Conservation (phyloP, 1,140 invertebrate species). For the Myzus persicae region DNA sequence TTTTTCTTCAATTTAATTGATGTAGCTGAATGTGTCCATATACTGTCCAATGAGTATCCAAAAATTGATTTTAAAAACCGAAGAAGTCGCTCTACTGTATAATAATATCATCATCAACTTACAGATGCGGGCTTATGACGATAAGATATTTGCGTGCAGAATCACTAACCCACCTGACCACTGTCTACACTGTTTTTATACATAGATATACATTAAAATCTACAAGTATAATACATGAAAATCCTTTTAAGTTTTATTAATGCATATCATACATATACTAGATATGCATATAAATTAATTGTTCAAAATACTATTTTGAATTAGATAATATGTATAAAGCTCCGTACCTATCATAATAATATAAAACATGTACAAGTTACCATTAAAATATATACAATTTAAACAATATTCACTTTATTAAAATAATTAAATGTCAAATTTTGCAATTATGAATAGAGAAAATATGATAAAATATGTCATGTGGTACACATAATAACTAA, state of each 20-base stretch:
- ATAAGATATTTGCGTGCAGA: background rate
- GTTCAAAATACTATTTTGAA: background rate
- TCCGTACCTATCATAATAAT: background rate
- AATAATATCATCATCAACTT: background rate
- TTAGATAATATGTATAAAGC: background rate
- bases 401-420: background rate
- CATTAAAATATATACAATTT: background rate
- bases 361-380: background rate
- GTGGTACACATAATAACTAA: background rate
- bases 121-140: background rate
- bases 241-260: background rate
- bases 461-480: background rate
- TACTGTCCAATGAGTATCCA: background rate
- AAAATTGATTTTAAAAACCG: background rate
- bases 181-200: background rate
- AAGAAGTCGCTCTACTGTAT: background rate
- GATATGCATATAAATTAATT: background rate
- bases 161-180: background rate
- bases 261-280: background rate
- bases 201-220: background rate
- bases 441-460: too few species aligned
- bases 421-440: background rate
- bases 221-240: conserved; percentile 2
- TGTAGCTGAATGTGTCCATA: background rate
- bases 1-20: background rate